Conservation (phyloP, 2,888 invertebrate species). For the Eristalinus aeneus region DNA sequence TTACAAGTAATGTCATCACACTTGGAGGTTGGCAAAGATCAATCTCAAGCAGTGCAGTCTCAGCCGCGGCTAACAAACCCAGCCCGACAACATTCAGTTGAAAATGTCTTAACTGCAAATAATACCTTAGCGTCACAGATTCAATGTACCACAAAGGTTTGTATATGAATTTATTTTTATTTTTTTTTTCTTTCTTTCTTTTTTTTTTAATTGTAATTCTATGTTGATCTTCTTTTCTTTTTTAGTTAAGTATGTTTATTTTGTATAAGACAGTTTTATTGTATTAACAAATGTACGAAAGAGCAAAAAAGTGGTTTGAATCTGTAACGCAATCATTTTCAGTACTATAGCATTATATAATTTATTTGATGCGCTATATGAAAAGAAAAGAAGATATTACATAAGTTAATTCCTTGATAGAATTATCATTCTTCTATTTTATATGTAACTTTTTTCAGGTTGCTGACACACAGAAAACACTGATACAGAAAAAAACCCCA, state of each 20-base stretch:
- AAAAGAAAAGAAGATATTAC: slow-evolving; percentile 60
- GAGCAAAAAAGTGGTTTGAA: slow-evolving; percentile 54
- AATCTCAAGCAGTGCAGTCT: slow-evolving; percentile 44
- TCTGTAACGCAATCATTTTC: slow-evolving; percentile 61
- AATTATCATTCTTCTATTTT: not conserved
- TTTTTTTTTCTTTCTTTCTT: slow-evolving; percentile 38
- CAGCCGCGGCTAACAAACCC: slow-evolving; percentile 65
- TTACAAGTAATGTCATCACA: slow-evolving; percentile 58
- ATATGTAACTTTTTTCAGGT: slow-evolving; percentile 72
- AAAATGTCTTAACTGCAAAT: slow-evolving; percentile 72
- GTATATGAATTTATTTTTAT: slow-evolving; percentile 76
- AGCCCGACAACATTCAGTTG: slow-evolving; percentile 58
- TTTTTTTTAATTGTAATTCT: slow-evolving; percentile 23
- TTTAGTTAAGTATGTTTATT: not conserved
- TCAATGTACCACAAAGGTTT: slow-evolving; percentile 80
- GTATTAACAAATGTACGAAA: not conserved
- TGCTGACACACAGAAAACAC: slow-evolving; percentile 75
- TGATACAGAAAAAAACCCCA: slow-evolving; percentile 77
- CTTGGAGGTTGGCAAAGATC: slow-evolving; percentile 57
- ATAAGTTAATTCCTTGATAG: not conserved
- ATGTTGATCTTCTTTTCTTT: slow-evolving; percentile 62
- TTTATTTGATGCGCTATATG: not conserved
- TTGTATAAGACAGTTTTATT: not conserved
- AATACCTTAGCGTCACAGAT: slow-evolving; percentile 79
- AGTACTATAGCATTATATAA: not conserved